These are phyloP conservation scores for Cotesia congregata DNA, from an alignment of 2,888 invertebrate genomes.

Conservation along the genomic window DNA sequence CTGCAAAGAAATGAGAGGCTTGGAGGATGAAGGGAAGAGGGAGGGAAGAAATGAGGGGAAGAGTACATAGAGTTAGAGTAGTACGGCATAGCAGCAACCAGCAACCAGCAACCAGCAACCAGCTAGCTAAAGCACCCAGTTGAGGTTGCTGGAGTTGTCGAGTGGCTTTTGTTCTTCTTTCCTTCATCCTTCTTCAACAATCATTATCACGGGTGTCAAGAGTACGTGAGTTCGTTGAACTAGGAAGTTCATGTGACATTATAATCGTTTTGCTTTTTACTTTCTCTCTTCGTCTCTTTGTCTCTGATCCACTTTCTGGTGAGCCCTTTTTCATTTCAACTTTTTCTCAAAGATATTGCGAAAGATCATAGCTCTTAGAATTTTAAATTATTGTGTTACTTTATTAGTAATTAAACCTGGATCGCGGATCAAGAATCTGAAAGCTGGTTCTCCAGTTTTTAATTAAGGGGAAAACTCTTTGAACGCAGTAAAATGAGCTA, in stretches of 20 bases:
- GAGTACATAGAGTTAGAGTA: background rate
- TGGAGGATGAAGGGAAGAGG: background rate
- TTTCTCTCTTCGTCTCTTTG: background rate
- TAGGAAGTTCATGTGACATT: constrained; percentile 3
- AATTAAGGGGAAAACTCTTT: no score
- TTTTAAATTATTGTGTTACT: background rate
- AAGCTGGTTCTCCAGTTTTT: no score
- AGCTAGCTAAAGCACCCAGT: background rate
- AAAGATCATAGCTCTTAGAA: background rate
- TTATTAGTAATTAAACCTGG: no score
- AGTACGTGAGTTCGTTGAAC: constrained; percentile 37
- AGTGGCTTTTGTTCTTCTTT: constrained; percentile 11
- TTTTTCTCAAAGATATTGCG: background rate
- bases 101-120: no score
- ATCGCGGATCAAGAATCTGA: no score
- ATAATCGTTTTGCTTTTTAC: constrained; percentile 11
- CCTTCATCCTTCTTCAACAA: constrained; percentile 18
- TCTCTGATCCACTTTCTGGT: background rate
- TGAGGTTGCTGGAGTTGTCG: background rate
- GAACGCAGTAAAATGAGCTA: no score
- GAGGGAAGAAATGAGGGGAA: constrained; percentile 8
- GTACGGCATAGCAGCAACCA: background rate
- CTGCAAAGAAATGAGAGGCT: constrained; percentile 45
- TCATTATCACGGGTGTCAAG: constrained; percentile 36
- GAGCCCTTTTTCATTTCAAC: background rate